Evolutionary conservation across 2,888 invertebrate species (phyloP), one percentile per base, ranked within the genome.

Genomic region (Antitype chi): DNA sequence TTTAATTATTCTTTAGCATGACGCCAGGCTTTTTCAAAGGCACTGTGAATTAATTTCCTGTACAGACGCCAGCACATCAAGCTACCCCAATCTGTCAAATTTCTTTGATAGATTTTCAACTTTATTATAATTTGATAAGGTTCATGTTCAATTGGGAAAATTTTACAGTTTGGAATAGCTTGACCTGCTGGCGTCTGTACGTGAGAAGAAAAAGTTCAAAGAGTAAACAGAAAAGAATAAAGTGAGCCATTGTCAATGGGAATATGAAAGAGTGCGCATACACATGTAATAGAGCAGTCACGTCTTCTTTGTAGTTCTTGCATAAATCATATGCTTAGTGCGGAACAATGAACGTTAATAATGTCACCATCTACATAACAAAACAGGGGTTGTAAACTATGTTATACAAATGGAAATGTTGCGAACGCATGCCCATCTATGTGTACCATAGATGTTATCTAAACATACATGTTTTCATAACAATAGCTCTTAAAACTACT

Each of bases 311-410:
- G 89, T 89, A 53, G 77, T 82, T 85, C 83, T 85, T 85, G 90
- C 89, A 91, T 91, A 91, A 90, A 91, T 90, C 88, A 90, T 86
- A 87, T 88, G 89, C 84, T 89, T 88, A 82, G 81, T 80, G 85
- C 76, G 80, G 90, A 85, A 94, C 94, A 94, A 94, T 91, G 87
- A 85, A 71, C 72, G 78, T 78, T 83, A 87, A 91, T 91, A 91
- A 89, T 89, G 88, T 86, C 81, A 81, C 78, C 87, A 94, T 94
- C 90, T 91, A 89, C 94, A 94, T 95, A 86, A 95, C 94, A 95
- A 95, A 92, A 91, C 88, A 89, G 86, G 88, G 88, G 84, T 88
- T 88, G 88, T 86, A 88, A 90, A 89, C 89, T 85, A 84, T 84
- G 84, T 80, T 82, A 87, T 84, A 86, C 87, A 88, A 88, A 89